These are phyloP conservation scores for Leptogaster cylindrica DNA, from an alignment of 2,888 invertebrate genomes.

Conservation along the genomic window DNA sequence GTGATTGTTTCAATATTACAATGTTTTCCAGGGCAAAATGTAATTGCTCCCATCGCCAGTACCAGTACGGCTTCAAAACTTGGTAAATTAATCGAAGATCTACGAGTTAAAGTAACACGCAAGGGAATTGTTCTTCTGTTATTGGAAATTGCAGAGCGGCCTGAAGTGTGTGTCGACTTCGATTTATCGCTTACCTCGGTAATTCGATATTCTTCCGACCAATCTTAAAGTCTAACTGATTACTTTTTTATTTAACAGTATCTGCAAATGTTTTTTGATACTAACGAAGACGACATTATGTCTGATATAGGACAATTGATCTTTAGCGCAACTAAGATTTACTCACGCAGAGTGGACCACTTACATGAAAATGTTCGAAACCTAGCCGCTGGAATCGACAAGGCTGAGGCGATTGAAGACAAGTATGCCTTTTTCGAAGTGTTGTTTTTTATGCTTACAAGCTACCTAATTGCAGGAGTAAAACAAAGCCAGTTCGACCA, in stretches of 20 bases:
- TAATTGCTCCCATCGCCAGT: neutral
- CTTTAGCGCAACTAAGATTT: slow-evolving; percentile 56
- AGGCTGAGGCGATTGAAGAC: slow-evolving; percentile 1
- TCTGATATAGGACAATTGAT: slow-evolving; percentile 53
- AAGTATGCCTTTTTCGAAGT: neutral
- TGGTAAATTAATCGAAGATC: slow-evolving; percentile 53
- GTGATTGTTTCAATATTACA: too few relatives aligned
- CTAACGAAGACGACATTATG: slow-evolving; percentile 46
- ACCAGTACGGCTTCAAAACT: slow-evolving; percentile 52
- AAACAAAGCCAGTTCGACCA: neutral
- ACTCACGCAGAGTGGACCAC: slow-evolving; percentile 56
- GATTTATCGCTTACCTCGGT: slow-evolving; percentile 56
- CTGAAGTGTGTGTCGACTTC: slow-evolving; percentile 55
- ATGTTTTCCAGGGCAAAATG: neutral
- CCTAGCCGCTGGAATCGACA: slow-evolving; percentile 43
- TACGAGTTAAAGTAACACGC: slow-evolving; percentile 51
- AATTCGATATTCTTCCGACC: slow-evolving; percentile 26
- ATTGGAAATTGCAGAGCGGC: slow-evolving; percentile 56
- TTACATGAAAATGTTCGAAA: slow-evolving; percentile 54
- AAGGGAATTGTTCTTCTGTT: slow-evolving; percentile 53
- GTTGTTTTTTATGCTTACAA: neutral
- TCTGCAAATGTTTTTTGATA: slow-evolving; percentile 52
- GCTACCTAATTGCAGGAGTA: slow-evolving; percentile 8
- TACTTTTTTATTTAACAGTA: slow-evolving; percentile 49
- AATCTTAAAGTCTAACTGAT: too few relatives aligned